Base-by-base conservation (phyloP, 1,140 invertebrate species). In the Eurosta solidaginis region DNA sequence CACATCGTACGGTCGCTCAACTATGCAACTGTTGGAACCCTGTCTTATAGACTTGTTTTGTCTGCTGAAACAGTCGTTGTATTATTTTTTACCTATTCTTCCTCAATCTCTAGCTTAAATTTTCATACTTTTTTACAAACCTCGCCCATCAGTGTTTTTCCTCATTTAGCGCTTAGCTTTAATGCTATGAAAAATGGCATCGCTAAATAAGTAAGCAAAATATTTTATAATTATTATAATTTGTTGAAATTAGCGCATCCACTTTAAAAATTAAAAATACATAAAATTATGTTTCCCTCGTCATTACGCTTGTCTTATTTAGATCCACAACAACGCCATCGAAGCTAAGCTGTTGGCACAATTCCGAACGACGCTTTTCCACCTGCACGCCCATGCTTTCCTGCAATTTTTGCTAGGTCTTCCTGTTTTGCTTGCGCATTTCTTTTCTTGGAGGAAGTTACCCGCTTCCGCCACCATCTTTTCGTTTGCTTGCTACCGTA, bases 381-480 rank as follows among this genome's bases (percentile, higher is more conserved):
- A 7, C 33, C 59, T 20, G 20, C 3, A 6, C 33, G 59, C 59
- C n/a, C 1, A 5, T 22, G 33, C 59, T n/a, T 68, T 27, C 59
- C 59, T 68, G 22, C 59, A 12, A 52, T 52, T 52, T 52, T 68
- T 17, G 50, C 54, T 33, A 68, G 33, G 33, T 68, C 33, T 68
- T 68, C 59, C 59, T 68, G 59, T 68, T 68, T n/a, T 68, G 33
- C 33, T 68, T 36, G 59, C 59, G 59, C 33, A 68, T 68, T 68
- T 68, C 59, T 68, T 68, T 68, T 68, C 27, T 29, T 68, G n/a
- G 27, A 40, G 59, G 33, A 68, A 68, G 59, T 33, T 36, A 25
- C 49, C 59, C 2, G 36, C 59, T 12, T 29, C 3, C 17, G 59
- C 33, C 12, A 47, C 45, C 59, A 4, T 9, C 49, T 7, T 10